Conservation (phyloP, 2,113 vertebrate species). For the Meriones unguiculatus region DNA sequence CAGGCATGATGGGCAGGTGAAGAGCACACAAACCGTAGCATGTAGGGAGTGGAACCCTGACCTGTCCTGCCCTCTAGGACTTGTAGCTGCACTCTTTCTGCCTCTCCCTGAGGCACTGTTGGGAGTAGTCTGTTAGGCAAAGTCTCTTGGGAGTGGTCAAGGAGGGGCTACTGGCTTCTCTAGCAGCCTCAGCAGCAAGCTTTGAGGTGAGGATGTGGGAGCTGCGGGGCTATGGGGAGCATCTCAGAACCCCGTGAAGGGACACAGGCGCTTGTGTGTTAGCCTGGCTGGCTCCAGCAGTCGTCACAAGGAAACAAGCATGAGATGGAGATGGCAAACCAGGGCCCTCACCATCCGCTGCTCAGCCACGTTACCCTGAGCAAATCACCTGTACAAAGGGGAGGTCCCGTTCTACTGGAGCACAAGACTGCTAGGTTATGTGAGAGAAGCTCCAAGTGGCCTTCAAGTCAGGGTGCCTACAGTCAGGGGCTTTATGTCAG, state of each 20-base stretch:
- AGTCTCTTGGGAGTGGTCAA: background rate
- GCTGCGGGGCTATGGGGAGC: background rate
- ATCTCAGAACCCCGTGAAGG: no score
- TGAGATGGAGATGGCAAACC: no score
- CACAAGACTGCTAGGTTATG: background rate
- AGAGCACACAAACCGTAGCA: background rate
- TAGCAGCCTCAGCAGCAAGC: background rate
- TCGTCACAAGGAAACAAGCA: rapidly evolving
- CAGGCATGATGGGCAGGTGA: background rate
- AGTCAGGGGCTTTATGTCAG: rapidly evolving
- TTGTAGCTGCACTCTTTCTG: background rate
- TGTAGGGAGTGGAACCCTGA: rapidly evolving
- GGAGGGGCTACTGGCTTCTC: background rate
- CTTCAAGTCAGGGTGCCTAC: background rate
- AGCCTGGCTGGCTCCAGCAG: background rate
- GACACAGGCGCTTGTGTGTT: background rate
- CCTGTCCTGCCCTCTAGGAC: no score
- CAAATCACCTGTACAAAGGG: background rate
- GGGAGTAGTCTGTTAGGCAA: background rate
- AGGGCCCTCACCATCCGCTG: background rate
- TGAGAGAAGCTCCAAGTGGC: no score
- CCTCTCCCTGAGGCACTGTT: background rate
- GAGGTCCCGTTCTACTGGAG: no score
- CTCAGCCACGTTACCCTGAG: background rate
- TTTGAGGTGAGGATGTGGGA: no score